A percentile compares a stretch with the other conserved stretches of the same genome.
These are phyloP conservation scores for Nemapogon koenigi DNA, from an alignment of 2,888 invertebrate genomes.

Conservation along the genomic window DNA sequence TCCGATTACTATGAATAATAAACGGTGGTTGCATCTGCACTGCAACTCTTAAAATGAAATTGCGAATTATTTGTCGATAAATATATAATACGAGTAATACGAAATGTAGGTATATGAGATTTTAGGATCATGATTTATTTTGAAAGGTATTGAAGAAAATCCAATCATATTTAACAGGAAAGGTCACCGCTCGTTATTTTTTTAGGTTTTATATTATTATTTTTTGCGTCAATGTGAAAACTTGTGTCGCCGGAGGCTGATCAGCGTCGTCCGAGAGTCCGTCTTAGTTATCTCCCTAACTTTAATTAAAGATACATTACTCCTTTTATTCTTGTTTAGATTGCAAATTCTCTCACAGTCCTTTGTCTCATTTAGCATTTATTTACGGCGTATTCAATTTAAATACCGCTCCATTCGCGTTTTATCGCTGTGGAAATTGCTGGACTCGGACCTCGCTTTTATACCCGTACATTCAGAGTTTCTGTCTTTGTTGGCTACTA, in stretches of 20 bases:
- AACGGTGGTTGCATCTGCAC: constrained; percentile 28
- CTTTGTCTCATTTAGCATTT: constrained; percentile 60
- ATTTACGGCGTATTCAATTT: constrained; percentile 59
- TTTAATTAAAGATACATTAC: constrained; percentile 54
- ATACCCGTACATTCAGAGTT: too few relatives aligned
- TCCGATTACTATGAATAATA: constrained; percentile 51
- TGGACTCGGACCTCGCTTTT: constrained; percentile 31
- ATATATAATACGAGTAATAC: neutral
- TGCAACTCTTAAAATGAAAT: constrained; percentile 5
- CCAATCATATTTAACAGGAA: too few relatives aligned
- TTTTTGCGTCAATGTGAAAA: too few relatives aligned
- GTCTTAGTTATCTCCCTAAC: too few relatives aligned
- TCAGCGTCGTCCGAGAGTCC: too few relatives aligned
- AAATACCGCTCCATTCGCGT: constrained; percentile 52
- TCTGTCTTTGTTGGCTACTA: neutral
- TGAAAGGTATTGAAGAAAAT: too few relatives aligned
- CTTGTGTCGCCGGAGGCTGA: too few relatives aligned
- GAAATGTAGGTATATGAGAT: too few relatives aligned
- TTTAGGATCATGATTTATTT: too few relatives aligned
- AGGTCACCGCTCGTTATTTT: too few relatives aligned
- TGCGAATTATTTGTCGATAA: constrained; percentile 1
- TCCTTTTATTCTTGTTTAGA: constrained; percentile 53
- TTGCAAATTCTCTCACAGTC: constrained; percentile 48
- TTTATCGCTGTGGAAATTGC: constrained; percentile 50
- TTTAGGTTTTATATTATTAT: too few relatives aligned